A percentile compares a stretch with the other conserved stretches of the same genome.
These are phyloP conservation scores for Stenotaenia linearis DNA, from an alignment of 2,888 invertebrate genomes.

Conservation along the genomic window DNA sequence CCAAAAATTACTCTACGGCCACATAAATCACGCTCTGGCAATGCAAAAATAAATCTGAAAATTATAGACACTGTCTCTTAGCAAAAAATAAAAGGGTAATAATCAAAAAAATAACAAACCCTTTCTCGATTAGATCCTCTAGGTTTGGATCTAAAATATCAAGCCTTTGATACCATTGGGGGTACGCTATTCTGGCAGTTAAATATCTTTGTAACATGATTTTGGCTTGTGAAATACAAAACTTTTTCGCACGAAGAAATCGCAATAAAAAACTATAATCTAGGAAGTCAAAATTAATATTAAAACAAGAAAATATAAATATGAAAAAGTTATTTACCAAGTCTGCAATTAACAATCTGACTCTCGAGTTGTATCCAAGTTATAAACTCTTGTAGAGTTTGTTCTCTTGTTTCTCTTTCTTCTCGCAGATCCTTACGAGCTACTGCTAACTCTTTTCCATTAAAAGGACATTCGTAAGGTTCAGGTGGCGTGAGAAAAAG, in stretches of 20 bases:
- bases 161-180: constrained; percentile 67
- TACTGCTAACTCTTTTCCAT: constrained; percentile 42
- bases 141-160: constrained; percentile 65
- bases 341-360: constrained; percentile 62
- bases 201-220: constrained; percentile 72
- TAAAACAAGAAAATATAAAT: neutral
- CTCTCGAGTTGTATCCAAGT: constrained; percentile 65
- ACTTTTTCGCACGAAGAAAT: constrained; percentile 71
- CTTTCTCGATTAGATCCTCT: constrained; percentile 63
- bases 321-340: constrained; percentile 51
- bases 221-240: constrained; percentile 72
- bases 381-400: constrained; percentile 60
- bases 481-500: neutral
- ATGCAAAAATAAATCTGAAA: constrained; percentile 68
- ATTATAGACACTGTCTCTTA: too few relatives aligned
- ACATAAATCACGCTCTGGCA: constrained; percentile 66
- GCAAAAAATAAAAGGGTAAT: neutral
- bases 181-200: constrained; percentile 67
- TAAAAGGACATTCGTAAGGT: constrained; percentile 19
- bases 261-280: constrained; percentile 65
- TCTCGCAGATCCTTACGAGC: constrained; percentile 66
- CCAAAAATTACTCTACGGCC: constrained; percentile 71
- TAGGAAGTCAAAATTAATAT: constrained; percentile 46
- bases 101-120: constrained; percentile 50
- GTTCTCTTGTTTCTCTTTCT: constrained; percentile 59